These are phyloP conservation scores for Galaxea fascicularis DNA, from an alignment of 92 coral and sea anemone species.

Conservation along the genomic window DNA sequence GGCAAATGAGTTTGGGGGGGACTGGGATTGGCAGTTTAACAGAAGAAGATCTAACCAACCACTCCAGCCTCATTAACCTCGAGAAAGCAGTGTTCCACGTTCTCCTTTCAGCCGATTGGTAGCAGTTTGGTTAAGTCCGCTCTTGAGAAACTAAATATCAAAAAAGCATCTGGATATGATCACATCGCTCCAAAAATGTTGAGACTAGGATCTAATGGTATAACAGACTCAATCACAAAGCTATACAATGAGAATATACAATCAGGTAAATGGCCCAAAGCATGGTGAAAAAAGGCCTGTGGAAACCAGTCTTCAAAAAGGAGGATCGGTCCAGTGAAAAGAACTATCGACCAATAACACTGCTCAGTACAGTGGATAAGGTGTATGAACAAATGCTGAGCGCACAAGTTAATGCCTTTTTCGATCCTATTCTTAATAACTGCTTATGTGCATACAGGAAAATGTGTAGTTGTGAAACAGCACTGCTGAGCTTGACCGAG, in stretches of 20 bases:
- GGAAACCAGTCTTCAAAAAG: constrained; percentile 38
- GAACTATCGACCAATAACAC: constrained; percentile 47
- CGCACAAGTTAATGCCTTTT: constrained; percentile 16
- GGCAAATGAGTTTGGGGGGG: not conserved
- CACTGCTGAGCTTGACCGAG: constrained; percentile 24
- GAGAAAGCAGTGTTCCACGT: too few relatives aligned
- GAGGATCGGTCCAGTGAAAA: constrained; percentile 16
- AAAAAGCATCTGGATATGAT: not conserved
- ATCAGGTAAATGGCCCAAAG: constrained; percentile 31
- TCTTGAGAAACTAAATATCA: not conserved
- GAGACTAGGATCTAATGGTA: too few relatives aligned
- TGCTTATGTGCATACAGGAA: constrained; percentile 28
- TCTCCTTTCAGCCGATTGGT: too few relatives aligned
- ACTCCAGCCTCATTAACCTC: too few relatives aligned
- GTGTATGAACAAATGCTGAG: constrained; percentile 54
- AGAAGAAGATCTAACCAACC: too few relatives aligned
- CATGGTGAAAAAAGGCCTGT: constrained; percentile 51
- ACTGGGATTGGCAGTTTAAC: too few relatives aligned
- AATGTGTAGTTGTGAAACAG: constrained; percentile 59
- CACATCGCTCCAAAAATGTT: not conserved
- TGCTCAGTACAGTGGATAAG: constrained; percentile 37
- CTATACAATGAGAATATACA: constrained; percentile 14
- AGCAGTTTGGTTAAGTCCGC: too few relatives aligned
- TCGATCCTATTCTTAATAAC: not conserved
- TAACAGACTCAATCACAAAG: constrained; percentile 1